Evolutionary conservation across 2,888 invertebrate genomes (phyloP).

Genomic region (Desoria tigrina): DNA sequence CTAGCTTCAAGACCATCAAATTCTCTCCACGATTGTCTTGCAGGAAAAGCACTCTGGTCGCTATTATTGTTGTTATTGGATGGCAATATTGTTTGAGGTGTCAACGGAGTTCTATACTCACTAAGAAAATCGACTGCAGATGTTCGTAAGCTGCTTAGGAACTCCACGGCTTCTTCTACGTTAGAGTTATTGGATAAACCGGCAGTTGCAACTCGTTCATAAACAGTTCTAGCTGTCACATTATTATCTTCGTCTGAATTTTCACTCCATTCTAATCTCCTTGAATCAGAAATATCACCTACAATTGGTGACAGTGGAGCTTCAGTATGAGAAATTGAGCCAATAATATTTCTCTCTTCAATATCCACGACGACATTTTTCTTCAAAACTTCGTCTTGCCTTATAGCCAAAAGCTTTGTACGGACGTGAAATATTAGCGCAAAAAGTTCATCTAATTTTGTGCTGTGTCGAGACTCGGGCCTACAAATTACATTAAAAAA

Average conservation of each 20-base stretch:
- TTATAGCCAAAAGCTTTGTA: constrained; percentile 49
- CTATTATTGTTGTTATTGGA: not conserved
- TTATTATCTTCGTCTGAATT: constrained; percentile 10
- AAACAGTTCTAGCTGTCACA: constrained; percentile 2
- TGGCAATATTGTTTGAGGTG: not conserved
- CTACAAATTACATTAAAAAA: constrained; percentile 21
- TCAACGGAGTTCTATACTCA: not conserved
- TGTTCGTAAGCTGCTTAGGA: not conserved
- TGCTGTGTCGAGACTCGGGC: constrained; percentile 48
- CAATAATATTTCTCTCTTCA: constrained; percentile 4
- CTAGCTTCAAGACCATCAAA: not conserved
- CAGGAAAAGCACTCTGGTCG: not conserved
- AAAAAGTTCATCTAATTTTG: constrained; percentile 52
- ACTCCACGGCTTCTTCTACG: not conserved
- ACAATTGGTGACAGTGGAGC: not conserved
- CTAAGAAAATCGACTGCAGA: not conserved
- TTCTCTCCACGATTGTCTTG: not conserved
- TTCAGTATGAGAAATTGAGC: not conserved
- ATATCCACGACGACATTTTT: not conserved
- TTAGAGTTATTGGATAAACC: not conserved
- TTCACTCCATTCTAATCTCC: not conserved
- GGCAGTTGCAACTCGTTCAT: not conserved
- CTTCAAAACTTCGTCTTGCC: constrained; percentile 44
- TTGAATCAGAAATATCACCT: not conserved
- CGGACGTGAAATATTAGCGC: constrained; percentile 53